A percentile compares a stretch with the other conserved stretches of the same genome.
Evolutionary conservation across 35 echinoderm and acorn worm species (phyloP).

Genomic region (Eucidaris tribuloides): DNA sequence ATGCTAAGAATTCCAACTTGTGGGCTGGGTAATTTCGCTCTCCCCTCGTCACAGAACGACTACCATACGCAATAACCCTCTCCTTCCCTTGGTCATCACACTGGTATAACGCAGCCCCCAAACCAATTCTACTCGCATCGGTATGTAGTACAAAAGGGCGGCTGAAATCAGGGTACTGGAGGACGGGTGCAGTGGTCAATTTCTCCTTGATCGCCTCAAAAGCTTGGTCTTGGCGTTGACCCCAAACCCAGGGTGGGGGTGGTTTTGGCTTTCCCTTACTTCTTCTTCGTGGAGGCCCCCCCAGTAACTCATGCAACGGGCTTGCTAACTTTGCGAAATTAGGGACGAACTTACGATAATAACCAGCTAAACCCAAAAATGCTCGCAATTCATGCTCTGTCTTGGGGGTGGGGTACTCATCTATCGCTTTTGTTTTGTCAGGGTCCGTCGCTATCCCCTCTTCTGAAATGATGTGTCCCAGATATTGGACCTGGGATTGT

Average conservation of each 20-base stretch:
- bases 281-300: too few relatives aligned
- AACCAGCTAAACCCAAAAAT: neutral
- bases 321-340: neutral
- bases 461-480: neutral
- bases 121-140: constrained; percentile 51
- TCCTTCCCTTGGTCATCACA: constrained; percentile 20
- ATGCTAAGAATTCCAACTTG: constrained; percentile 67
- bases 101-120: constrained; percentile 63
- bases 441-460: neutral
- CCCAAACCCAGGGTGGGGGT: too few relatives aligned
- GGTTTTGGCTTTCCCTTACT: too few relatives aligned
- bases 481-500: neutral
- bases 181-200: constrained; percentile 33
- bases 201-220: too few relatives aligned
- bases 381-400: neutral
- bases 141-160: constrained; percentile 62
- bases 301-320: too few relatives aligned
- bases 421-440: neutral
- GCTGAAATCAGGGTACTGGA: constrained; percentile 40
- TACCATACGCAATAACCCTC: constrained; percentile 36
- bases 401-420: neutral
- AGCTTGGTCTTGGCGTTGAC: too few relatives aligned
- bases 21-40: constrained; percentile 45
- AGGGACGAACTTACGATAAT: too few relatives aligned
- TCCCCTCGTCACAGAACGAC: constrained; percentile 3